Conservation (phyloP, 2,113 vertebrate genomes). For the Scytalopus superciliaris region DNA sequence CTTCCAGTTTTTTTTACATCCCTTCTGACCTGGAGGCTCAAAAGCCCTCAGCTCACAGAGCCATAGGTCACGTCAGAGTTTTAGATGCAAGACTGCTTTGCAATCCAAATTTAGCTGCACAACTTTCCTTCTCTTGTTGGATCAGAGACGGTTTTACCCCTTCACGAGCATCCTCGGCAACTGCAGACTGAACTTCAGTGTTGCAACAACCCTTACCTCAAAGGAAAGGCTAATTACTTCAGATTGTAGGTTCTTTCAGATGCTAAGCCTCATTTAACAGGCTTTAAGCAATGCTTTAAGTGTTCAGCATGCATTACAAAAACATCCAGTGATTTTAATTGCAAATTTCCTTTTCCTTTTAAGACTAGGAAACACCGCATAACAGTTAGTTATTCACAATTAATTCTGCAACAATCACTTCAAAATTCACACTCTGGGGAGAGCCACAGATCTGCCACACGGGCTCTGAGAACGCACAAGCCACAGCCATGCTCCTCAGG, state of each 20-base stretch:
- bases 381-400: not conserved
- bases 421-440: not conserved
- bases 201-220: not conserved
- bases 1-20: not conserved
- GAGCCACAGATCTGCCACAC: not conserved
- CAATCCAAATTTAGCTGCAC: not conserved
- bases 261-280: not conserved
- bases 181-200: not conserved
- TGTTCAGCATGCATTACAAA: constrained; percentile 12
- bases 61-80: not conserved
- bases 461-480: not conserved
- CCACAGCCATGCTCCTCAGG: constrained; percentile 43
- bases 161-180: not conserved
- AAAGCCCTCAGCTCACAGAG: not conserved
- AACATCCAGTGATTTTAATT: not conserved
- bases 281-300: not conserved
- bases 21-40: not conserved
- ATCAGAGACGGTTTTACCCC: not conserved
- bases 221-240: not conserved
- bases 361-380: not conserved
- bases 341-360: not conserved
- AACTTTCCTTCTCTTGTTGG: not conserved
- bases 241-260: not conserved
- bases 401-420: not conserved
- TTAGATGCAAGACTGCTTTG: not conserved